A percentile compares a stretch with the other conserved stretches of the same genome.
Evolutionary conservation across 2,888 invertebrate genomes (phyloP).

Genomic region (Cryptops parisi): DNA sequence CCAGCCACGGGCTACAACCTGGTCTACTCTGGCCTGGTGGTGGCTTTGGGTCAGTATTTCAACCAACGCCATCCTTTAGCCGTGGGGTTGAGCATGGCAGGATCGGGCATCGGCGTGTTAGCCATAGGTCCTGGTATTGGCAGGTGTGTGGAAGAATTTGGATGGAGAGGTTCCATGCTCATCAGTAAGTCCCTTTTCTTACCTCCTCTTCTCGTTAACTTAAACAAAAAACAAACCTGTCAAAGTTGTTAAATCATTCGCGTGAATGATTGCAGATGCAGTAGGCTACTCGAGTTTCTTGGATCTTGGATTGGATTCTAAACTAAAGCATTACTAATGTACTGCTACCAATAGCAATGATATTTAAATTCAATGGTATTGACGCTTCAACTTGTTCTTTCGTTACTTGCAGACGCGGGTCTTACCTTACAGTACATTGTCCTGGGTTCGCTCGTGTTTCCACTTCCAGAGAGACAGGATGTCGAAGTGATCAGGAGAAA

Average conservation of each 20-base stretch:
- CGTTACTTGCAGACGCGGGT: slow-evolving; percentile 20
- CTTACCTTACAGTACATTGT: slow-evolving; percentile 22
- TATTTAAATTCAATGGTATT: no score
- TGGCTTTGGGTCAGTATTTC: slow-evolving; percentile 22
- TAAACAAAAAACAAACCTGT: not conserved
- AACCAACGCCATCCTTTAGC: slow-evolving; percentile 20
- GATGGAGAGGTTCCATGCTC: slow-evolving; percentile 22
- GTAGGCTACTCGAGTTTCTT: not conserved
- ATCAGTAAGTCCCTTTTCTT: slow-evolving; percentile 15
- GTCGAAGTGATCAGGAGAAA: slow-evolving; percentile 1
- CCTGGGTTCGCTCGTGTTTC: slow-evolving; percentile 21
- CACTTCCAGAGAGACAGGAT: slow-evolving; percentile 8
- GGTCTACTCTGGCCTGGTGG: slow-evolving; percentile 22
- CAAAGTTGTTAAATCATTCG: not conserved
- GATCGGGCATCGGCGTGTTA: slow-evolving; percentile 23
- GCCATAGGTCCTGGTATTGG: slow-evolving; percentile 20
- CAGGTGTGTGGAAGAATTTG: slow-evolving; percentile 20
- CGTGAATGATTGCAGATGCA: not conserved
- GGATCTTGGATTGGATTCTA: not conserved
- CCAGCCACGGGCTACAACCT: slow-evolving; percentile 23
- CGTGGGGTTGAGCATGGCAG: slow-evolving; percentile 21
- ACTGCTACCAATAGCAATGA: no score
- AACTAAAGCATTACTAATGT: no score
- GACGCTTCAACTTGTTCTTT: no score
- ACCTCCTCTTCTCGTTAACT: not conserved